Evolutionary conservation across 2,113 vertebrate genomes (phyloP).

Genomic region (Thymallus thymallus): DNA sequence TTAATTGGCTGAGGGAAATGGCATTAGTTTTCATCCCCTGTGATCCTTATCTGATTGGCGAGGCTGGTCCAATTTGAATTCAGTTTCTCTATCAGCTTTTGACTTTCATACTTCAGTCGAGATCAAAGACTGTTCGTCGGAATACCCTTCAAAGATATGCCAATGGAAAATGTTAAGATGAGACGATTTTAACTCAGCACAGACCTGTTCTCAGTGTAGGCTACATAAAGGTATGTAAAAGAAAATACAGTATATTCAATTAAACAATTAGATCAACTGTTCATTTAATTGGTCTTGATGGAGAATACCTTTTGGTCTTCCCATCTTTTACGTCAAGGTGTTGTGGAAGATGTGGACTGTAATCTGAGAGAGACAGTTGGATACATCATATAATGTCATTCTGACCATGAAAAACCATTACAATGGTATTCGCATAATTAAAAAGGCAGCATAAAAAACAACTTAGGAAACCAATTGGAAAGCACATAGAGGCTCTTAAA

Average conservation of each 20-base stretch:
- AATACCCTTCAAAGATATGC: neutral
- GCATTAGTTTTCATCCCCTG: neutral
- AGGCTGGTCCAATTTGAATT: neutral
- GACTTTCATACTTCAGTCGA: neutral
- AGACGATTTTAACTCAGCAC: neutral
- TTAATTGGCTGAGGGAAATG: neutral
- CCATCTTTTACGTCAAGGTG: too few species aligned
- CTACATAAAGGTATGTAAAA: neutral
- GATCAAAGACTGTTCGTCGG: too few species aligned
- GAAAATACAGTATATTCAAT: neutral
- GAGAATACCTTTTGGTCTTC: neutral
- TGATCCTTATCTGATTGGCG: too few species aligned
- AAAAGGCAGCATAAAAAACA: too few species aligned
- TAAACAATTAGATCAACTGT: neutral
- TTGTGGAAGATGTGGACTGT: too few species aligned
- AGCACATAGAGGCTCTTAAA: neutral
- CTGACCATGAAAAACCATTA: too few species aligned
- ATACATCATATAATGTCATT: too few species aligned
- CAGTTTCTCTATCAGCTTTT: neutral
- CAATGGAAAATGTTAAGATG: neutral
- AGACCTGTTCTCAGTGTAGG: neutral
- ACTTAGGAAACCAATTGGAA: neutral
- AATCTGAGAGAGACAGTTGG: neutral
- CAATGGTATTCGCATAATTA: too few species aligned
- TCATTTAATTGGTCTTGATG: neutral